phyloP scores from a whole-genome alignment of 2,113 vertebrate genomes.

The Stegostoma tigrinum region DNA sequence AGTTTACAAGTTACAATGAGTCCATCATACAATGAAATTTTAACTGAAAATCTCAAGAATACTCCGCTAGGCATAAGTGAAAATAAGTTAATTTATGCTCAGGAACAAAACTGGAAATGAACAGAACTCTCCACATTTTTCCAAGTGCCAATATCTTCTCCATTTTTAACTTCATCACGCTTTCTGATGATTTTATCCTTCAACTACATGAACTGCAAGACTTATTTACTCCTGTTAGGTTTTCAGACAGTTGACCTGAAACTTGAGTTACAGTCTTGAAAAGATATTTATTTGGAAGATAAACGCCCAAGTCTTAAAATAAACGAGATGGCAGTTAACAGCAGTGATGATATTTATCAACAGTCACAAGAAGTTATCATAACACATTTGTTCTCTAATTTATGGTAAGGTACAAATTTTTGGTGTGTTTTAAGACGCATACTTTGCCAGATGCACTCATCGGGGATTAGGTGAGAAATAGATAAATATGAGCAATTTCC shows the following conservation, averaged over 20 bases:
- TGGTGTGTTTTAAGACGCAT: neutral
- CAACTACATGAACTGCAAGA: neutral
- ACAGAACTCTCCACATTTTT: neutral
- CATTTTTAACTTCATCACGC: neutral
- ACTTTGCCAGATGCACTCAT: too few species aligned
- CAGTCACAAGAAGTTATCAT: neutral
- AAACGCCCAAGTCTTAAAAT: neutral
- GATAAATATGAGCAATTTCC: neutral
- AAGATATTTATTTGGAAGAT: neutral
- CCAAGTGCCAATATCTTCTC: neutral
- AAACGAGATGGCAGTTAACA: neutral
- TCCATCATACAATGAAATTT: neutral
- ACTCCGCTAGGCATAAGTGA: neutral
- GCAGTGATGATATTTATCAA: neutral
- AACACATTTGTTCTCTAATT: neutral
- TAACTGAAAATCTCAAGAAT: neutral
- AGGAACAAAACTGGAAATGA: neutral
- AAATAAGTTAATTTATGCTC: neutral
- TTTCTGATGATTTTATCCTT: neutral
- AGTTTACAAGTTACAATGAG: neutral
- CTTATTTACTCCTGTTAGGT: neutral
- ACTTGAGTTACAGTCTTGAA: neutral
- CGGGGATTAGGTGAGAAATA: neutral
- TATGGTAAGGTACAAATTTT: neutral
- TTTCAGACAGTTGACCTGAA: neutral